Conservation (phyloP, 2,797 vertebrate species). For the Macroramphosus scolopax region DNA sequence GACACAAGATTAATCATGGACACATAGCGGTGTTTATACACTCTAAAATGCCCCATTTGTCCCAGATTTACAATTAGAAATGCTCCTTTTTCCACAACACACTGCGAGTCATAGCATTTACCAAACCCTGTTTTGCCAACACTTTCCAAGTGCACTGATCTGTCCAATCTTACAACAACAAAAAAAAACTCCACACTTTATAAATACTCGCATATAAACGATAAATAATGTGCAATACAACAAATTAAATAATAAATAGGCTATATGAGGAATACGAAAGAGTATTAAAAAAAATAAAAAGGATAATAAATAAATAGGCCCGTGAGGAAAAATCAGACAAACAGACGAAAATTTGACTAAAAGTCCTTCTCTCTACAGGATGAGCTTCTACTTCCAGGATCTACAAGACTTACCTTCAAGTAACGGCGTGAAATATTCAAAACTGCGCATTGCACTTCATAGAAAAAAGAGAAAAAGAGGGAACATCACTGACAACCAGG, state of each 20-base stretch:
- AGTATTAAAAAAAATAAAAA: slow-evolving; percentile 81
- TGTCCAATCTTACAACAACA: slow-evolving; percentile 84
- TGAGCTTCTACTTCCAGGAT: slow-evolving; percentile 80
- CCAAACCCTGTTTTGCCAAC: slow-evolving; percentile 77
- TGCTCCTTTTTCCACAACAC: slow-evolving; percentile 57
- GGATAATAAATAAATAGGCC: slow-evolving; percentile 89
- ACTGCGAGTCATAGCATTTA: slow-evolving; percentile 86
- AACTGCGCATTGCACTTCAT: slow-evolving; percentile 82
- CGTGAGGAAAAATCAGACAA: slow-evolving; percentile 70
- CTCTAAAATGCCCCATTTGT: slow-evolving; percentile 72
- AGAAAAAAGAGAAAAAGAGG: slow-evolving; percentile 33
- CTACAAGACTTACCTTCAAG: slow-evolving; percentile 97
- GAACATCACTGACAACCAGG: slow-evolving; percentile 72
- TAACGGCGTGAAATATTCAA: slow-evolving; percentile 80
- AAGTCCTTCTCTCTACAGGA: slow-evolving; percentile 75
- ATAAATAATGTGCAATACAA: slow-evolving; percentile 99
- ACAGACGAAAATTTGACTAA: slow-evolving; percentile 55
- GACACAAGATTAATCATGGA: slow-evolving; percentile 75
- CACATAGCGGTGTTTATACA: slow-evolving; percentile 69
- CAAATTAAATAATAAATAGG: slow-evolving; percentile 98
- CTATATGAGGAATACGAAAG: slow-evolving; percentile 79
- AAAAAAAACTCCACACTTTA: slow-evolving; percentile 80
- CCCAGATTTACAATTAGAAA: slow-evolving; percentile 73
- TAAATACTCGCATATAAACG: slow-evolving; percentile 95
- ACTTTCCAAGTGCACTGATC: slow-evolving; percentile 78